Evolutionary conservation across 2,113 vertebrate genomes (phyloP).

Genomic region (Lasiurus borealis): DNA sequence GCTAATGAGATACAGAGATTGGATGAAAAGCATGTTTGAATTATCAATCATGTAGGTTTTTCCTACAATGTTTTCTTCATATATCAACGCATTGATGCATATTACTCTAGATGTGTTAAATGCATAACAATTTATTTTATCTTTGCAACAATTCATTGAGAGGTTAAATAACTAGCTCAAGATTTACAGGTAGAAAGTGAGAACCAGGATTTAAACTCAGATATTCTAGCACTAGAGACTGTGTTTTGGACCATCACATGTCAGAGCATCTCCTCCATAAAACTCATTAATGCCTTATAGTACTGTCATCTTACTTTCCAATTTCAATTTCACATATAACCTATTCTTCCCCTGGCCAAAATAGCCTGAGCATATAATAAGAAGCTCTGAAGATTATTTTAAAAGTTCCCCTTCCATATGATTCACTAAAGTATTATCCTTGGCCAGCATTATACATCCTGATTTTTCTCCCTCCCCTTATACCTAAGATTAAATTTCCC

Average conservation of each 20-base stretch:
- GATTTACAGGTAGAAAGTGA: background rate
- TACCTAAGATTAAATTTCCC: background rate
- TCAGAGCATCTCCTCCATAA: background rate
- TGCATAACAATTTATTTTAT: background rate
- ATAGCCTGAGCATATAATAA: background rate
- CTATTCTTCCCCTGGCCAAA: background rate
- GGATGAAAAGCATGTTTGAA: constrained; percentile 19
- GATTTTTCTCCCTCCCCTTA: background rate
- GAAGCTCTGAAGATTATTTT: background rate
- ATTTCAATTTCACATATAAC: constrained; percentile 20
- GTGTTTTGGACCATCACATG: background rate
- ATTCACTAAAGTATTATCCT: background rate
- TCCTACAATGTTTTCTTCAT: constrained; percentile 25
- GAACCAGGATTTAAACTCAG: constrained; percentile 4
- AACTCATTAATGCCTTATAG: background rate
- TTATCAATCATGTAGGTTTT: background rate
- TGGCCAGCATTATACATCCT: background rate
- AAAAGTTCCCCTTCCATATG: background rate
- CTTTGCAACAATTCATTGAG: background rate
- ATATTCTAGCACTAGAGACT: background rate
- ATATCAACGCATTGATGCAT: background rate
- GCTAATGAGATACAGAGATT: background rate
- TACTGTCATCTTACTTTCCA: constrained; percentile 40
- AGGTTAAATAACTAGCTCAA: background rate
- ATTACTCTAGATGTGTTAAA: background rate